Base-by-base conservation (phyloP, 2,113 vertebrate species). In the Ciconia stormi region DNA sequence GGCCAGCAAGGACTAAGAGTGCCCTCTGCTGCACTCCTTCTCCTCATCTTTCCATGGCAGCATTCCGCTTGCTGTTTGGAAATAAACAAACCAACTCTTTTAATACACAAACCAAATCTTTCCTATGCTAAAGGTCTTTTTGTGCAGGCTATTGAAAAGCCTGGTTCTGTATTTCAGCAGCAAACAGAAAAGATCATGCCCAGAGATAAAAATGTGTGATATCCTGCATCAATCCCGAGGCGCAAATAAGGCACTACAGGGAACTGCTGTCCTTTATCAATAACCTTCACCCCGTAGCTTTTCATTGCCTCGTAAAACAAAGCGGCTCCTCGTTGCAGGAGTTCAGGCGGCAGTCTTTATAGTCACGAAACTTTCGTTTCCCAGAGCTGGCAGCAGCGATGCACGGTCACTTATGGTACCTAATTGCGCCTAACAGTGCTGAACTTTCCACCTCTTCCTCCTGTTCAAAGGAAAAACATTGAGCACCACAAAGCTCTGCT, bases 11-110 rank as follows among this genome's bases (percentile, higher is more conserved):
- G 93, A 72, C 71, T 81, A 9, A 90, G 92, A 96, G 76, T 95
- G 90, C 88, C 85, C 93, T 92, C 92, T 95, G 96, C 96, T 92
- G 93, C 88, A 34, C 90, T 96, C 50, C 34, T 84, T 18, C 63
- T 63, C 59, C 61, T 63, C 38, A 2, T 69, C 34, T 29, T 65
- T 10, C 84, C 52, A 11, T 9, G 40, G 72, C 55, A 93, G 40
- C 32, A 23, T 34, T 86, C 76, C 1, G 0, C 59, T 36, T 44
- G 42, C 73, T 84, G 25, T 22, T 80, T 6, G 42, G 73, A 73
- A 87, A 82, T 55, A 74, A 77, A 91, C 53, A 69, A 65, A 80
- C 11, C 13, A 6, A 15, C 29, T 46, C 40, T 56, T 42, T 62
- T 42, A 49, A 36, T 21, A 50, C 20, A 22, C n/a, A 47, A 80